A percentile compares a stretch with the other conserved stretches of the same genome.
Conservation (phyloP, 1,140 invertebrate genomes). For the Lepidotrigona ventralis region DNA sequence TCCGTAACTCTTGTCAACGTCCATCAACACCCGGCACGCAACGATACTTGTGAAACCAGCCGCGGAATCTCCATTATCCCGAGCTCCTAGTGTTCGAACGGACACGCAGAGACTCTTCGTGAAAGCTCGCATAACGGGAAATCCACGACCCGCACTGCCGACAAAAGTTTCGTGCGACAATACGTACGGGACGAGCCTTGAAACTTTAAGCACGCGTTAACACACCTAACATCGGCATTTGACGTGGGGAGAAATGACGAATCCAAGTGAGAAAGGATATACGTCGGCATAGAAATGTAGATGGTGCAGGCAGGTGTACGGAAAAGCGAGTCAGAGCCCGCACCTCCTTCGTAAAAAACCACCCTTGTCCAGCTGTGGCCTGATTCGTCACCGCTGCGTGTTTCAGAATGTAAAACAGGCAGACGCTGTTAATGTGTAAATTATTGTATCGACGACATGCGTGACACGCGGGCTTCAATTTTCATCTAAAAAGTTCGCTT, state of each 20-base stretch:
- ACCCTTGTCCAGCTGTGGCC: constrained; percentile 64
- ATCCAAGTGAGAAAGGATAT: constrained; percentile 18
- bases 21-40: neutral
- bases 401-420: constrained; percentile 17
- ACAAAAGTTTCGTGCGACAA: constrained; percentile 18
- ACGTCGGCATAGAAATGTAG: neutral
- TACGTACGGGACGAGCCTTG: constrained; percentile 14
- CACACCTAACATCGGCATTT: constrained; percentile 1
- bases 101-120: neutral
- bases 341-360: constrained; percentile 54
- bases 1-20: neutral
- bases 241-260: constrained; percentile 42
- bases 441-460: constrained; percentile 33
- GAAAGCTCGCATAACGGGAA: neutral
- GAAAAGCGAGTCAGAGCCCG: constrained; percentile 37
- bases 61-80: constrained; percentile 1
- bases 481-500: constrained; percentile 11
- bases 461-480: constrained; percentile 57
- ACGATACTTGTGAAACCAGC: constrained; percentile 8
- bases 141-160: neutral
- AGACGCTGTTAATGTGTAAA: constrained; percentile 54
- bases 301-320: constrained; percentile 43
- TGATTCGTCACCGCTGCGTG: constrained; percentile 58
- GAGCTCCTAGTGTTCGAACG: neutral
- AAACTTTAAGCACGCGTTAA: constrained; percentile 22